These are phyloP conservation scores for Blastobasis lacticolella DNA, from an alignment of 2,888 invertebrate species.

Conservation along the genomic window DNA sequence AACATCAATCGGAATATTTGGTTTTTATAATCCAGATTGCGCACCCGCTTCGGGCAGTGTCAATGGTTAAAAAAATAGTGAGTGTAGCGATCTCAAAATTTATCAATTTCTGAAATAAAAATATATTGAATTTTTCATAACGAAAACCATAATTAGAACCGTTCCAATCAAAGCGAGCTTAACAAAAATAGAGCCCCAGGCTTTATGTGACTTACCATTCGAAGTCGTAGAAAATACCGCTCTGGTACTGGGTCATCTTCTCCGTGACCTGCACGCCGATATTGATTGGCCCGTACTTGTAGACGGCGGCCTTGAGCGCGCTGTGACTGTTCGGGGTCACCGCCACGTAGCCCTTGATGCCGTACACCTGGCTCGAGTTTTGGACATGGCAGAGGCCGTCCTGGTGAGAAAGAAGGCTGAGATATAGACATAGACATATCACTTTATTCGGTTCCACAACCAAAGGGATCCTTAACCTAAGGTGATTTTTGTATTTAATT, in stretches of 20 bases:
- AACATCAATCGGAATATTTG: too few relatives aligned
- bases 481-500: not conserved
- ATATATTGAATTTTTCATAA: not conserved
- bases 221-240: conserved; percentile 35
- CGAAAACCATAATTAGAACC: not conserved
- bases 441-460: not conserved
- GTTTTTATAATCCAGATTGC: not conserved
- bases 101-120: not conserved
- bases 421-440: too few relatives aligned
- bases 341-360: conserved; percentile 28
- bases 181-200: not conserved
- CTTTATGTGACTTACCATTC: conserved; percentile 26
- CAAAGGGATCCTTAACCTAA: not conserved
- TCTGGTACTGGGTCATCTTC: conserved; percentile 25
- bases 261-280: conserved; percentile 23
- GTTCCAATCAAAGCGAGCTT: not conserved
- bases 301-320: conserved; percentile 32
- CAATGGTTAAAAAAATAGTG: not conserved
- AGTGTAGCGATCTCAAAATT: not conserved
- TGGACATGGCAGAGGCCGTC: conserved; percentile 28
- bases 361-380: conserved; percentile 26
- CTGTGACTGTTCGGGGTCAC: conserved; percentile 28
- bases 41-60: not conserved
- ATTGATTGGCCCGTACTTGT: conserved; percentile 36
- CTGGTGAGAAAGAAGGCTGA: conserved; percentile 16